A percentile compares a stretch with the other conserved stretches of the same genome.
phyloP scores from a whole-genome alignment of 2,888 invertebrate species.

The Scaptomyza flava region DNA sequence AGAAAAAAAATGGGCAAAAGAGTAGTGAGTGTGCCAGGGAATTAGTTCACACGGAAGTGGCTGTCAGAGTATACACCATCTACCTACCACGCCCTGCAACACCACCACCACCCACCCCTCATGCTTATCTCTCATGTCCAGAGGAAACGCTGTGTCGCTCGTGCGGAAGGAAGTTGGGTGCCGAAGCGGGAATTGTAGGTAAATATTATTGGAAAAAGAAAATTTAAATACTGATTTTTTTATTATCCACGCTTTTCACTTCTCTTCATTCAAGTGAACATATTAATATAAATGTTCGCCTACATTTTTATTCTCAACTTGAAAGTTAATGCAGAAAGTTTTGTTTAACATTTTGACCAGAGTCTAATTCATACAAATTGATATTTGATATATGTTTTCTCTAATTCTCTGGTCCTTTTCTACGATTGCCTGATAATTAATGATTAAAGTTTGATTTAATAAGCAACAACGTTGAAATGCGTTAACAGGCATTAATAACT shows the following conservation, averaged over 20 bases:
- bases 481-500: slow-evolving; percentile 16
- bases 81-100: too few relatives aligned
- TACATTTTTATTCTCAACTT: slow-evolving; percentile 16
- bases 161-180: slow-evolving; percentile 72
- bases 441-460: slow-evolving; percentile 44
- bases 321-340: not conserved
- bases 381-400: not conserved
- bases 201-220: slow-evolving; percentile 72
- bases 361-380: too few relatives aligned
- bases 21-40: slow-evolving; percentile 60
- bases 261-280: slow-evolving; percentile 25
- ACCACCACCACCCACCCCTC: not conserved
- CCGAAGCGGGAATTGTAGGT: slow-evolving; percentile 73
- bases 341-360: not conserved
- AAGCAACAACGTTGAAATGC: not conserved
- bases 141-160: slow-evolving; percentile 33
- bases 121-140: slow-evolving; percentile 23
- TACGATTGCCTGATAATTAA: slow-evolving; percentile 53
- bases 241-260: slow-evolving; percentile 47
- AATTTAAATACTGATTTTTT: slow-evolving; percentile 74
- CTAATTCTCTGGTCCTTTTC: not conserved
- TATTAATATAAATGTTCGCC: slow-evolving; percentile 50
- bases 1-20: slow-evolving; percentile 36
- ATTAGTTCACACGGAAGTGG: slow-evolving; percentile 79
- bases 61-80: slow-evolving; percentile 34